Base-by-base conservation (phyloP, 2,888 invertebrate species). In the Holacanthella duospinosa region DNA sequence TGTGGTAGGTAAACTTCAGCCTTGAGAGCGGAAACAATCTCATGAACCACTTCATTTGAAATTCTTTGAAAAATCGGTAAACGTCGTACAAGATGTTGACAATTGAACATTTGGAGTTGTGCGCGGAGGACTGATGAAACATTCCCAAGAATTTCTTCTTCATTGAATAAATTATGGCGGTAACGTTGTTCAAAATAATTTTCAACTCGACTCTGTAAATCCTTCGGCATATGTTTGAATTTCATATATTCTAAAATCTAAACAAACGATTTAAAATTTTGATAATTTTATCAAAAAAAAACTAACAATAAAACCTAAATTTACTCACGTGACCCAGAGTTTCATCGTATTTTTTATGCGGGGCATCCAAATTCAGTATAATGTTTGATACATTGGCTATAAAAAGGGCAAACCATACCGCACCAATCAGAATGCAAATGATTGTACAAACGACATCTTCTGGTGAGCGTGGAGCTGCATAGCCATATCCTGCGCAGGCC, bases 1-100 rank as follows among this genome's bases (percentile, higher is more conserved):
- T 82, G 81, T 1, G 83, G 81, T 60, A 85, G 76, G 75, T 81
- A 84, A 1, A 65, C 79, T 74, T 84, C 84, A 12, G 80, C 79
- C 58, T 78, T 79, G 21, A 85, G 75, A 69, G 80, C 78, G 21
- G 79, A 77, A 1, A 85, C 78, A 44, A 85, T 79, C 1, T 80
- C 77, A 9, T 80, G 80, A 12, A 84, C 76, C 55, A 81, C 74
- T 19, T 76, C 74, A 16, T 78, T 76, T 0, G 83, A 79, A 29
- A 84, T 67, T 54, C 80, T 76, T 44, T 79, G 77, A 68, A 85
- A 82, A n/a, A 85, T 73, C 2, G 77, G 75, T 27, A 83, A 83
- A 55, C 80, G 82, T 64, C 81, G 77, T 1, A 84, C 78, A 29
- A 85, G 75, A 44, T 79, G 78, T 70, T 79, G 79, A 69, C 83